Base-by-base conservation (phyloP, 2,113 vertebrate species). In the Tympanuchus pallidicinctus region DNA sequence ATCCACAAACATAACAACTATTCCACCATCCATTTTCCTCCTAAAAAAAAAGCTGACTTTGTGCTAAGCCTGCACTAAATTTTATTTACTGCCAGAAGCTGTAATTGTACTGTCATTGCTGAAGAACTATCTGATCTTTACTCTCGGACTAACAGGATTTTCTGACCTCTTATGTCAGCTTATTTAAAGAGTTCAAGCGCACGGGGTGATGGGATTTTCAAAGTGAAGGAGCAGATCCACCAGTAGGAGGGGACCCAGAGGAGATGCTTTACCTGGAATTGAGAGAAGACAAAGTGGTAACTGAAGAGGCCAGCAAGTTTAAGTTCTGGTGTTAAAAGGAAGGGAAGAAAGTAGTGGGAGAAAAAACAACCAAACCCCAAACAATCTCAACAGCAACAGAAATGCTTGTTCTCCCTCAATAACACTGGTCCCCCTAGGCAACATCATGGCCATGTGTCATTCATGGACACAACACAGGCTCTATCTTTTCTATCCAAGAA, bases 41-140 rank as follows among this genome's bases (percentile, higher is more conserved):
- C 82, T 45, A 20, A 80, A 90, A 93, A 79, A 93, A 80, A 96
- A 90, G 97, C 92, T 97, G 95, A 95, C 82, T 91, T 93, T 66
- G 89, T 90, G 70, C 90, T 89, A 96, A 82, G 82, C 30, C 81
- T 75, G 89, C 85, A 91, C 74, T 87, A 95, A 82, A 92, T 88
- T 94, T 92, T 87, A 92, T 92, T 92, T 94, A 94, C 90, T 92
- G 74, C 89, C 88, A 63, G 89, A 67, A 59, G n/a, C 89, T 91
- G 92, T 97, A 97, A 97, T 96, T 96, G 94, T 80, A 85, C 80
- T 96, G 96, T 94, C 97, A 97, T 71, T 95, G 85, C 80, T 96
- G 93, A 97, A 96, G 82, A 96, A 95, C 94, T 87, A 84, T 77
- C 84, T 93, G 91, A 96, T 95, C 93, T 96, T 96, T 90, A 94